A percentile compares a stretch with the other conserved stretches of the same genome.
phyloP scores from a whole-genome alignment of 2,797 vertebrate species.

The Dipus sagitta region DNA sequence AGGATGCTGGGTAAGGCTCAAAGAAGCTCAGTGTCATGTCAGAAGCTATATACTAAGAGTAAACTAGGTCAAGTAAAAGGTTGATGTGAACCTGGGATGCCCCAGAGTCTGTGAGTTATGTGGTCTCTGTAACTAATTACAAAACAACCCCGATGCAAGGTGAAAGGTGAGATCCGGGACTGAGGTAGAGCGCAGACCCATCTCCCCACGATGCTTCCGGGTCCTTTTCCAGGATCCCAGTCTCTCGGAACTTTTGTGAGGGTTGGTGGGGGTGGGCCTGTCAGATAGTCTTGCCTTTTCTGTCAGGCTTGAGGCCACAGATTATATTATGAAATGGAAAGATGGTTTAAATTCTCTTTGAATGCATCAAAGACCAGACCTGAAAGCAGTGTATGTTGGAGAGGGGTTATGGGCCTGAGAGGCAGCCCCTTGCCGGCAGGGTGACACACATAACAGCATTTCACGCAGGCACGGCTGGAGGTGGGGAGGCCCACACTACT shows the following conservation, averaged over 20 bases:
- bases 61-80: not conserved
- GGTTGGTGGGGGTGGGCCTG: not conserved
- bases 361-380: conserved; percentile 69
- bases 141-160: not conserved
- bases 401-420: not conserved
- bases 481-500: not conserved
- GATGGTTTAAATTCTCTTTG: conserved; percentile 77
- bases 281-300: not conserved
- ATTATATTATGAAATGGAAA: conserved; percentile 66
- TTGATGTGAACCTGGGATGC: not conserved
- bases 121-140: conserved; percentile 25
- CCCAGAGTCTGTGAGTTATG: not conserved
- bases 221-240: not conserved
- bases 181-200: not conserved
- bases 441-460: conserved; percentile 57
- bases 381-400: conserved; percentile 51
- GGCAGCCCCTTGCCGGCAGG: not conserved
- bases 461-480: conserved; percentile 6
- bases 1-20: not conserved
- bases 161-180: not conserved
- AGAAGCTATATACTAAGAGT: not conserved
- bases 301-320: conserved; percentile 14
- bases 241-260: not conserved
- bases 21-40: not conserved
- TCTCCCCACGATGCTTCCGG: not conserved